A percentile compares a stretch with the other conserved stretches of the same genome.
Evolutionary conservation across 2,797 vertebrate genomes (phyloP).

Genomic region (Cirrhinus mrigala): DNA sequence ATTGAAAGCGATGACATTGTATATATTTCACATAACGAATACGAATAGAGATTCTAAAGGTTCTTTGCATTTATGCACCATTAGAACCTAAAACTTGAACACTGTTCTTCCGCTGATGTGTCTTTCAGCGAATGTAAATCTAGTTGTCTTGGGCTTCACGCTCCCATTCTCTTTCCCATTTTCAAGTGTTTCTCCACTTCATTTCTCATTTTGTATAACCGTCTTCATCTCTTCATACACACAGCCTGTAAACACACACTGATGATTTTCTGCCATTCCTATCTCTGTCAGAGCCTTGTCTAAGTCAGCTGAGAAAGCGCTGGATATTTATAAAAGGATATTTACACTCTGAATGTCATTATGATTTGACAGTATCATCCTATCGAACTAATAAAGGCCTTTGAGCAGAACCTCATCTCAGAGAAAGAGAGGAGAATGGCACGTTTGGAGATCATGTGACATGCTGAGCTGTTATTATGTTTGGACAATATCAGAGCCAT

Average conservation of each 20-base stretch:
- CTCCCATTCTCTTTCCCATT: neutral
- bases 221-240: conserved; percentile 31
- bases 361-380: conserved; percentile 32
- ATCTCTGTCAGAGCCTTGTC: conserved; percentile 68
- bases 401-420: conserved; percentile 28
- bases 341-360: conserved; percentile 41
- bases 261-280: conserved; percentile 58
- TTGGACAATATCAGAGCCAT: conserved; percentile 59
- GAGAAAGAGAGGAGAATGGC: neutral
- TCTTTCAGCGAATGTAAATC: neutral
- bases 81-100: neutral
- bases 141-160: neutral
- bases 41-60: no score
- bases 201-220: conserved; percentile 39
- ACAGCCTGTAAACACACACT: conserved; percentile 35
- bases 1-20: neutral
- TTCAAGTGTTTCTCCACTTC: conserved; percentile 14
- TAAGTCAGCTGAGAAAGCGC: conserved; percentile 48
- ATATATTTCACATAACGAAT: neutral
- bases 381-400: conserved; percentile 19
- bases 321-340: conserved; percentile 37
- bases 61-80: no score
- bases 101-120: neutral
- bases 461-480: conserved; percentile 58
- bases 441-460: neutral